phyloP scores from a whole-genome alignment of 2,797 vertebrate genomes.

The Myiotriccus ornatus region DNA sequence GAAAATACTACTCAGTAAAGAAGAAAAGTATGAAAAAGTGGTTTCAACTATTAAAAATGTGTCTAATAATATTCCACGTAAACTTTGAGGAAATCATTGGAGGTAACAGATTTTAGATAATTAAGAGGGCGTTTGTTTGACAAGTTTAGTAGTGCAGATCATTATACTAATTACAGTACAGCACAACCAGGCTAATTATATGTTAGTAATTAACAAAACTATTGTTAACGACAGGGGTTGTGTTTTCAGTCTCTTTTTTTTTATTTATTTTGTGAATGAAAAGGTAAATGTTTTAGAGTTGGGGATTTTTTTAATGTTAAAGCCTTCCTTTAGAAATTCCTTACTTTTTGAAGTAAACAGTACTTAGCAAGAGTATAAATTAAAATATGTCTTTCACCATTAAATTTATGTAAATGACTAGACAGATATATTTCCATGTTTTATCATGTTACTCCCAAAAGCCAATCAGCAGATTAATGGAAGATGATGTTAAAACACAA shows the following conservation, averaged over 20 bases:
- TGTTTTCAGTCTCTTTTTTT: neutral
- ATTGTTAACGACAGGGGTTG: neutral
- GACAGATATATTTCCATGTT: neutral
- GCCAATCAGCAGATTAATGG: neutral
- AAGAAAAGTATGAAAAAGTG: neutral
- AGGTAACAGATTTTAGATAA: neutral
- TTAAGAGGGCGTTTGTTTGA: neutral
- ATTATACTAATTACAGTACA: neutral
- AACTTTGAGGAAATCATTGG: neutral
- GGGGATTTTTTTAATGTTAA: neutral
- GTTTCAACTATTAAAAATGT: neutral
- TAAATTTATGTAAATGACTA: neutral
- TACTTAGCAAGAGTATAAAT: neutral
- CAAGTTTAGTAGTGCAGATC: neutral
- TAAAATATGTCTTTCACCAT: neutral
- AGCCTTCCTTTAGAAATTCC: neutral
- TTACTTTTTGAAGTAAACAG: neutral
- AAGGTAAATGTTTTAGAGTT: neutral
- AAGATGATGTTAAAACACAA: neutral
- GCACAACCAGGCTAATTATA: neutral
- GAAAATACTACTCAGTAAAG: neutral
- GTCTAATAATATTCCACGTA: neutral
- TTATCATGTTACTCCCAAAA: neutral
- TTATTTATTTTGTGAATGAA: neutral
- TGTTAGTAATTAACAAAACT: neutral